A percentile compares a stretch with the other conserved stretches of the same genome.
phyloP scores from a whole-genome alignment of 2,797 vertebrate species.

The Catharus ustulatus region DNA sequence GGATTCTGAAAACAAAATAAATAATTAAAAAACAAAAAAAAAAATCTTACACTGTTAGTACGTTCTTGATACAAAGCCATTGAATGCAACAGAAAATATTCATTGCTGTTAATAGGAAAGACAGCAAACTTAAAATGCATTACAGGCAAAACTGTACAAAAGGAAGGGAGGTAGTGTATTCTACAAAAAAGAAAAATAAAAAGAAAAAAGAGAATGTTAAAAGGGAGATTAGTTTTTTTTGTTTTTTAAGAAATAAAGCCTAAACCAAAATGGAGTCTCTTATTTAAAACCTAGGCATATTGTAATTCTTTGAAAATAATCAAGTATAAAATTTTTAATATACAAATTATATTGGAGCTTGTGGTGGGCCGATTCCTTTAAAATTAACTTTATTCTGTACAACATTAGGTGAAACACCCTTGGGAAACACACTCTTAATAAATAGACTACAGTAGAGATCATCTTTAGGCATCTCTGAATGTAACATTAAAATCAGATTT shows the following conservation, averaged over 20 bases:
- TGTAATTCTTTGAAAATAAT: background rate
- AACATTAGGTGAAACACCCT: background rate
- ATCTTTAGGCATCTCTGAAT: background rate
- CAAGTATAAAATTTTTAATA: background rate
- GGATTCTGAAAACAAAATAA: background rate
- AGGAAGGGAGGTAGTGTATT: background rate
- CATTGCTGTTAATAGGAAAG: background rate
- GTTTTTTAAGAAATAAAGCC: background rate
- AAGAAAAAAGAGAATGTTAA: fast-evolving
- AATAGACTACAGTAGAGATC: background rate
- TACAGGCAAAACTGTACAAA: background rate
- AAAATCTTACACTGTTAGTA: background rate
- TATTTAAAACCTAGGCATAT: background rate
- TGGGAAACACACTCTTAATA: background rate
- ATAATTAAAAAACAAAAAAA: too few species aligned
- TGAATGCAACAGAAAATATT: background rate
- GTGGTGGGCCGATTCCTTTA: background rate
- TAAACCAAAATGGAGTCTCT: fast-evolving
- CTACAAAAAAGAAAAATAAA: background rate
- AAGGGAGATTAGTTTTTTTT: fast-evolving
- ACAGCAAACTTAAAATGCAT: background rate
- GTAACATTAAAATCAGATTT: background rate
- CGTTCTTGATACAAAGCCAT: background rate
- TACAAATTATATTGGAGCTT: background rate
- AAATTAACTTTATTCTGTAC: background rate